Conservation (phyloP, 1,140 invertebrate genomes). For the Apis dorsata region DNA sequence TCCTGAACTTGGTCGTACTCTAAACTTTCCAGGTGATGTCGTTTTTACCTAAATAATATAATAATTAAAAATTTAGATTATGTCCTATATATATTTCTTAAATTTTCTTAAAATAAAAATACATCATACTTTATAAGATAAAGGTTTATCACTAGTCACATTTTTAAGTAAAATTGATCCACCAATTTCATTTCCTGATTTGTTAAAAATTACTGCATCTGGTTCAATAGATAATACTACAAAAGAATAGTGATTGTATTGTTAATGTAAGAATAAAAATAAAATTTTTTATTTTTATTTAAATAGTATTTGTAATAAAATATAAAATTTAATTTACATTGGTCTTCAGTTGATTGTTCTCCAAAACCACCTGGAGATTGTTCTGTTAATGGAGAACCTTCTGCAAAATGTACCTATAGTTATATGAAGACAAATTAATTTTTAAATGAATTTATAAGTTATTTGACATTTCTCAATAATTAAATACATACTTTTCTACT, state of each 20-base stretch:
- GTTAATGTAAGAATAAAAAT: conserved; percentile 12
- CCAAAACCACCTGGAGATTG: conserved; percentile 68
- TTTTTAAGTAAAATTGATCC: conserved; percentile 86
- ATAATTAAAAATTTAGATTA: conserved; percentile 23
- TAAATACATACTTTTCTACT: conserved; percentile 80
- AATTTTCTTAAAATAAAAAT: conserved; percentile 23
- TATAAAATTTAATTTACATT: conserved; percentile 66
- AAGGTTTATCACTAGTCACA: conserved; percentile 81
- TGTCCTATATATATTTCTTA: neutral
- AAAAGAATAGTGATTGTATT: conserved; percentile 48
- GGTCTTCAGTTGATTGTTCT: conserved; percentile 70
- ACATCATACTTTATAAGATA: conserved; percentile 87
- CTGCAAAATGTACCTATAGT: conserved; percentile 82
- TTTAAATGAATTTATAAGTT: neutral
- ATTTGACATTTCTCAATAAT: too few relatives aligned
- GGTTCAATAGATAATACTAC: conserved; percentile 79
- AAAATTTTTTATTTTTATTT: conserved; percentile 9
- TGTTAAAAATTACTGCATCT: conserved; percentile 84
- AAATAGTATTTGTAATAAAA: conserved; percentile 28
- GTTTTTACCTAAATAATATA: conserved; percentile 85
- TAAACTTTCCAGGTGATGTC: conserved; percentile 91
- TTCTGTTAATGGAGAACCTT: conserved; percentile 81
- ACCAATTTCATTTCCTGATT: conserved; percentile 83
- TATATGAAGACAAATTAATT: conserved; percentile 16
- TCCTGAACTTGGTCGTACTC: conserved; percentile 92